Evolutionary conservation across 2,113 vertebrate species (phyloP), one percentile per base, ranked within the genome.

Genomic region (Hylia prasina): DNA sequence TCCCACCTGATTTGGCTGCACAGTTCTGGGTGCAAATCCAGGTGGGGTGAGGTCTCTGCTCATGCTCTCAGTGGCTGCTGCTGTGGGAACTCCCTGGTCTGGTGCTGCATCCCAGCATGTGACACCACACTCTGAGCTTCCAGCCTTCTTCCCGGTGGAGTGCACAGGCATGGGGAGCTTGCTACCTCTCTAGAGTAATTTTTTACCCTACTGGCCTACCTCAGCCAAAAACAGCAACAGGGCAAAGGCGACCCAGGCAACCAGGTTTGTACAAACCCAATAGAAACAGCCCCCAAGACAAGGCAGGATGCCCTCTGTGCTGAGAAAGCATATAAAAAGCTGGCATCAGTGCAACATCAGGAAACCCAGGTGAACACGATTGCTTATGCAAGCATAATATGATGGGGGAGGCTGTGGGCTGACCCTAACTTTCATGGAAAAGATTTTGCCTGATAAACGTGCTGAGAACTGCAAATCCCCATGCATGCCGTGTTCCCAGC

Each of bases 371-470:
- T 44, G 28, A 82, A 23, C 2, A 3, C 2, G 5, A 51, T 72
- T 1, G 5, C 44, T 23, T 60, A 17, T 0, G 0, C 47, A 50
- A 65, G 39, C 8, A 7, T 9, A 56, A 47, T 20, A 6, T 7
- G n/a, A 66, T 35, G 31, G 31, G 20, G 33, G 42, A 94, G 35
- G n/a, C 45, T 80, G 58, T 63, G 82, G 24, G 25, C 31, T 88
- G 54, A 25, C 63, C 63, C 68, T 57, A 25, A 56, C 37, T 8
- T 40, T n/a, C 25, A 25, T 16, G 42, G 64, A 47, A 73, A 92
- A 88, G 19, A 2, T 57, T 88, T 89, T 50, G 42, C 72, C 27
- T 11, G 7, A 20, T 44, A 73, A 70, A 91, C 5, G 0, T 68
- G 44, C 87, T 78, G 47, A 81, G 64, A 90, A n/a, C 53, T 40